These are phyloP conservation scores for Teinopalpus imperialis DNA, from an alignment of 2,888 invertebrate genomes.

Conservation along the genomic window DNA sequence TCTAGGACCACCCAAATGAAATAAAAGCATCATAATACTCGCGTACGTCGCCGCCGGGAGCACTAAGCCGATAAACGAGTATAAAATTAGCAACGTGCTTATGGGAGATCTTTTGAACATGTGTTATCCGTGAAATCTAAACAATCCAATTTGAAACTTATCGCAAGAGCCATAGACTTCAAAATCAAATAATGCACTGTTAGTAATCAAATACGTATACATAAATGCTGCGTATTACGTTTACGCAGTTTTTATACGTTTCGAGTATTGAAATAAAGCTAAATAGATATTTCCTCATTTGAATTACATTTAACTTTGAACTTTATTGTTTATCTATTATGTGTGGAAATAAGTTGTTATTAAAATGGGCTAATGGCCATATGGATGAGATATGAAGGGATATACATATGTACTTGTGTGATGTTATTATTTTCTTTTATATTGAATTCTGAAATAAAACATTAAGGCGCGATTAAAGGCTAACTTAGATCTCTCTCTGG, in stretches of 20 bases:
- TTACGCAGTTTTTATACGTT: conserved; percentile 10
- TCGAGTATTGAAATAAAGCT: conserved; percentile 8
- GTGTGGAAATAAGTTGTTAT: background rate
- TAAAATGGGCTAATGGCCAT: conserved; percentile 9
- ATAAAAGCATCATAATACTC: conserved; percentile 7
- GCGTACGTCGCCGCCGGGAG: background rate
- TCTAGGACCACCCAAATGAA: conserved; percentile 20
- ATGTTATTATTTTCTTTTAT: too few relatives aligned
- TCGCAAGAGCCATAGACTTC: background rate
- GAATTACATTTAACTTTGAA: conserved; percentile 3
- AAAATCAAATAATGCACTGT: background rate
- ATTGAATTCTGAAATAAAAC: too few relatives aligned
- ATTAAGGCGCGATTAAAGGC: too few relatives aligned
- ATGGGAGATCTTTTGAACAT: conserved; percentile 22
- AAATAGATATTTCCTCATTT: conserved; percentile 1
- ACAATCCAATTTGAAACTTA: conserved; percentile 1
- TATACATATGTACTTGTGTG: too few relatives aligned
- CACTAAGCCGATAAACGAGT: background rate
- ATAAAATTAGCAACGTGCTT: conserved; percentile 20
- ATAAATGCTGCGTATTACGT: conserved; percentile 8
- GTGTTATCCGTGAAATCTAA: background rate
- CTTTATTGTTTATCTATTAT: background rate
- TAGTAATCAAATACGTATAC: conserved; percentile 1
- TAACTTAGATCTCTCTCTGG: too few relatives aligned
- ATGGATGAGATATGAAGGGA: conserved; percentile 12